Percentiles rank a stretch among this genome's conserved stretches.
Evolutionary conservation across 2,113 vertebrate genomes (phyloP).

Genomic region (Pomatorhinus ruficollis): DNA sequence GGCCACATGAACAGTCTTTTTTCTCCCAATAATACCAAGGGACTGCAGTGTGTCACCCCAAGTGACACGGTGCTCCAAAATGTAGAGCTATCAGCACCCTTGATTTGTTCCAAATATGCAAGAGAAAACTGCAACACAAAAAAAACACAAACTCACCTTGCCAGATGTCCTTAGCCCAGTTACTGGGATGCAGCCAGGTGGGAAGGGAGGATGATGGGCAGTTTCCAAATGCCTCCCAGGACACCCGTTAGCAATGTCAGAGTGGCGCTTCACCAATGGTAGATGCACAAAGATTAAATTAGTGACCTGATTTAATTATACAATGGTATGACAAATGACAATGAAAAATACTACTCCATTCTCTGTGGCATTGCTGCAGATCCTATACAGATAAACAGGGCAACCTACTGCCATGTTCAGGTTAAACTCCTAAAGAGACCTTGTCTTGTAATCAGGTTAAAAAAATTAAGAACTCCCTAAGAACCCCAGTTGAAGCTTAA

Average conservation of each 20-base stretch:
- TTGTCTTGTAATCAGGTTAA: background rate
- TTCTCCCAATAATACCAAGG: background rate
- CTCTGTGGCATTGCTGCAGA: background rate
- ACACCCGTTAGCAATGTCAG: background rate
- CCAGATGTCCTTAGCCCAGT: background rate
- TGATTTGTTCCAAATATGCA: rapidly evolving
- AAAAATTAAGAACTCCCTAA: background rate
- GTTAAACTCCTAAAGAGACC: background rate
- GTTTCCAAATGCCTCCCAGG: background rate
- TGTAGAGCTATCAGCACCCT: background rate
- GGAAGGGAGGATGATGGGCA: background rate
- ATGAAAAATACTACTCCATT: background rate
- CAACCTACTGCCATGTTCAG: background rate
- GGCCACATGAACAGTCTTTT: background rate
- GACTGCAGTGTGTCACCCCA: background rate
- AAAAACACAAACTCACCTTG: background rate
- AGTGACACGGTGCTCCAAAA: background rate
- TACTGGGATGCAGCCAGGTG: background rate
- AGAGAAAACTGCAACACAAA: background rate
- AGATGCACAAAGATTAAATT: background rate
- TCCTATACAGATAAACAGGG: background rate
- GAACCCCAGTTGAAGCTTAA: background rate
- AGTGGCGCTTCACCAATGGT: background rate
- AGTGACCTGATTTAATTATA: background rate
- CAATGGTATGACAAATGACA: background rate